These are phyloP conservation scores for Trichogramma evanescens DNA, from an alignment of 2,888 invertebrate genomes.

Conservation along the genomic window DNA sequence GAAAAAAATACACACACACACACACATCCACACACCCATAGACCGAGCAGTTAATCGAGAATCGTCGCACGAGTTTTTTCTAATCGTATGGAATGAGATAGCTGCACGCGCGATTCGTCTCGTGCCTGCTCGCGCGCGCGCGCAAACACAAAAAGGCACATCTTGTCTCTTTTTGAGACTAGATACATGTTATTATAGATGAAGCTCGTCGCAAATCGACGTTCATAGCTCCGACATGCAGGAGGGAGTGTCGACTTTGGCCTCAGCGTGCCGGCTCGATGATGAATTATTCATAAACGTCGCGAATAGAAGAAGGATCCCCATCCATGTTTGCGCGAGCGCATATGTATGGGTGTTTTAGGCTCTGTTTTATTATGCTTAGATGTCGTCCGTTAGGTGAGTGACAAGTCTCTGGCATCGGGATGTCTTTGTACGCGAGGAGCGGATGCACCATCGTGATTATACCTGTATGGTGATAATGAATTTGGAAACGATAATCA, in stretches of 20 bases:
- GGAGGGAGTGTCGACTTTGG: not conserved
- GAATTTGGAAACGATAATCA: not conserved
- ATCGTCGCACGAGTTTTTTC: too few species aligned
- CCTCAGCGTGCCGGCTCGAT: not conserved
- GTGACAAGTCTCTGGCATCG: slow-evolving; percentile 7
- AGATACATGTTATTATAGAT: not conserved
- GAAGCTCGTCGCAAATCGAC: not conserved
- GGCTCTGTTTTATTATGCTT: not conserved
- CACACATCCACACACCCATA: too few species aligned
- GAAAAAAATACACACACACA: too few species aligned
- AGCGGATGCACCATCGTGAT: slow-evolving; percentile 1
- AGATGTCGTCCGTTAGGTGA: slow-evolving; percentile 6
- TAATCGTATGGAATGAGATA: too few species aligned
- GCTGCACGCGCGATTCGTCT: too few species aligned
- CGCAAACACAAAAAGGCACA: not conserved
- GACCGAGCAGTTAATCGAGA: too few species aligned
- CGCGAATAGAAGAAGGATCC: not conserved
- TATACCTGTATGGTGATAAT: not conserved
- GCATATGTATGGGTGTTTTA: not conserved
- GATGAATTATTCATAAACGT: slow-evolving; percentile 12
- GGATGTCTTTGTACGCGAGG: not conserved
- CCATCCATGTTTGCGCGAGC: not conserved
- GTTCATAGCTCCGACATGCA: not conserved
- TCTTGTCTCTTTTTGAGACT: not conserved
- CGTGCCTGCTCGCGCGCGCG: not conserved